These are phyloP conservation scores for Caenorhabditis afra DNA, from an alignment of 2,888 invertebrate species.

Conservation along the genomic window DNA sequence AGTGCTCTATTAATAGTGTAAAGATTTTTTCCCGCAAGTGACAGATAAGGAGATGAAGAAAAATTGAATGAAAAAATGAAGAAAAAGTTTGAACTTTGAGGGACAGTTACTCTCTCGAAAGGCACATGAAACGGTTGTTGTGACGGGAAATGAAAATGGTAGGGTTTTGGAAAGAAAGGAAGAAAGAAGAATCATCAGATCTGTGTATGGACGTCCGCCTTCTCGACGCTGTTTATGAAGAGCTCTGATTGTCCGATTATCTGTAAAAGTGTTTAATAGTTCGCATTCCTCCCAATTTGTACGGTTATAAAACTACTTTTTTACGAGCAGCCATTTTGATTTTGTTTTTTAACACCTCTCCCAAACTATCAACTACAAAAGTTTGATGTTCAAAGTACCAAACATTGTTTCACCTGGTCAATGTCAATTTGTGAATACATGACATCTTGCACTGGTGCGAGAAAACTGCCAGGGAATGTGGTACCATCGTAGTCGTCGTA, in stretches of 20 bases:
- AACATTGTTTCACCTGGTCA: conserved; percentile 64
- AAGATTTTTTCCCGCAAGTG: conserved; percentile 46
- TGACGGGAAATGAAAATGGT: neutral
- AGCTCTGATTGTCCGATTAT: conserved; percentile 68
- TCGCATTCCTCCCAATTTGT: conserved; percentile 9
- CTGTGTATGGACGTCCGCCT: conserved; percentile 69
- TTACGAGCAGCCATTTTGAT: neutral
- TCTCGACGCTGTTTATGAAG: conserved; percentile 61
- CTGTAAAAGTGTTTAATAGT: conserved; percentile 49
- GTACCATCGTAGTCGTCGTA: conserved; percentile 76
- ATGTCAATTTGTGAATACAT: conserved; percentile 77
- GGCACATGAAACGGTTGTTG: conserved; percentile 26
- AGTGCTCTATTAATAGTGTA: conserved; percentile 13
- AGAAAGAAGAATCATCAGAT: no score
- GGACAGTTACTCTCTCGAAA: neutral
- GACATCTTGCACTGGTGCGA: conserved; percentile 67
- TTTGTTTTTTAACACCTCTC: neutral
- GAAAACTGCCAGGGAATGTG: conserved; percentile 70
- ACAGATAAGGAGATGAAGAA: conserved; percentile 25
- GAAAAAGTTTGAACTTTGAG: conserved; percentile 26
- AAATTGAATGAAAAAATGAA: conserved; percentile 11
- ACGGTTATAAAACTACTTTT: conserved; percentile 2
- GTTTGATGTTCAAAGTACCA: conserved; percentile 5
- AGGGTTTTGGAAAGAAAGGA: neutral
- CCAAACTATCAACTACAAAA: neutral